These are phyloP conservation scores for Peromyscus attwateri DNA, from an alignment of 2,797 vertebrate genomes.

Conservation along the genomic window DNA sequence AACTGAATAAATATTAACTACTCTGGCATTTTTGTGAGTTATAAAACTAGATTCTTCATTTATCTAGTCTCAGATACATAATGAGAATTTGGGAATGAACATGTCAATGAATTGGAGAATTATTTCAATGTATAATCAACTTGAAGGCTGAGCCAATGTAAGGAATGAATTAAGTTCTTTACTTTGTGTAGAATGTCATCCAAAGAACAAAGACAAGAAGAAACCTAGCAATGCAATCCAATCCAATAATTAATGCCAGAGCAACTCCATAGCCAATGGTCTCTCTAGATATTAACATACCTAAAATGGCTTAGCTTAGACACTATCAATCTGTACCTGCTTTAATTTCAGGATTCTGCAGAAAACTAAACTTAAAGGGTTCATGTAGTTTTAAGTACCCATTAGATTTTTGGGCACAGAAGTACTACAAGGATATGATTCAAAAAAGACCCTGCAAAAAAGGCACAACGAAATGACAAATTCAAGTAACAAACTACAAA, in stretches of 20 bases:
- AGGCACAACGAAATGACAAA: conserved; percentile 36
- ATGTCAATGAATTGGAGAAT: conserved; percentile 7
- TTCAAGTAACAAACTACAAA: conserved; percentile 6
- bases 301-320: conserved; percentile 52
- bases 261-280: not conserved
- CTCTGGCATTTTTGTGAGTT: conserved; percentile 47
- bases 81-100: conserved; percentile 39
- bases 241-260: conserved; percentile 38
- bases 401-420: not conserved
- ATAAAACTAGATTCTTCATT: conserved; percentile 46
- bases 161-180: conserved; percentile 2
- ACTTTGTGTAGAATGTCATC: not conserved
- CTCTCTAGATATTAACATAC: conserved; percentile 20
- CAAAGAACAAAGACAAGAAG: conserved; percentile 37
- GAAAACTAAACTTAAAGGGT: conserved; percentile 45
- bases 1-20: conserved; percentile 36
- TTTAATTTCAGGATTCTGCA: conserved; percentile 5
- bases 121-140: not conserved
- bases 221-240: conserved; percentile 45
- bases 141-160: not conserved
- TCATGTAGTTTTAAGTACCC: not conserved
- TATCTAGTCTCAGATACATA: not conserved
- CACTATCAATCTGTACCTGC: not conserved
- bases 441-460: not conserved
- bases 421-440: not conserved